Evolutionary conservation across 2,888 invertebrate genomes (phyloP).

Genomic region (Frankliniella intonsa): DNA sequence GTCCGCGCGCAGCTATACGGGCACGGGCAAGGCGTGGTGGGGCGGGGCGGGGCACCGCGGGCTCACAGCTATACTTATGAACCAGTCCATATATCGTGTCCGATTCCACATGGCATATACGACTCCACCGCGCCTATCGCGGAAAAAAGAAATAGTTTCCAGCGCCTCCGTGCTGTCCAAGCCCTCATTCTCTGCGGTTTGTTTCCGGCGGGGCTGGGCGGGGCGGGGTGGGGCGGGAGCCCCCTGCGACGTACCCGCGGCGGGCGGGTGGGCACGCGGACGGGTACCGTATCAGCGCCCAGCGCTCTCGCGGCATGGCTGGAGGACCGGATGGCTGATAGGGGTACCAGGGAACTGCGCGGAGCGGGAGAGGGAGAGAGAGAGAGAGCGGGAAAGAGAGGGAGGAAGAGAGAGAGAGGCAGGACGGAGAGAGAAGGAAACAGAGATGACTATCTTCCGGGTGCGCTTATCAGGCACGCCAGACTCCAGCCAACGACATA

Average conservation of each 20-base stretch:
- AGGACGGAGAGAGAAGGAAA: background rate
- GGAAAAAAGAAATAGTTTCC: too few relatives aligned
- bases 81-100: too few relatives aligned
- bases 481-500: slow-evolving; percentile 10
- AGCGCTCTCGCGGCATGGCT: background rate
- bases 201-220: background rate
- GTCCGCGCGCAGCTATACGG: too few relatives aligned
- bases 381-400: background rate
- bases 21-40: too few relatives aligned
- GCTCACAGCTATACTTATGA: too few relatives aligned
- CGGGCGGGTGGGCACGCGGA: too few relatives aligned
- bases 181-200: background rate
- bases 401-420: background rate
- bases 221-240: background rate
- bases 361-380: background rate
- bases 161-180: too few relatives aligned
- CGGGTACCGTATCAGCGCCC: background rate
- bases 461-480: slow-evolving; percentile 10
- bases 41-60: too few relatives aligned
- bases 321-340: slow-evolving; percentile 14
- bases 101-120: too few relatives aligned
- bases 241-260: background rate
- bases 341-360: slow-evolving; percentile 1
- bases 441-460: slow-evolving; percentile 5
- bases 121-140: too few relatives aligned